phyloP scores from a whole-genome alignment of 2,113 vertebrate species.

The Gadus macrocephalus region DNA sequence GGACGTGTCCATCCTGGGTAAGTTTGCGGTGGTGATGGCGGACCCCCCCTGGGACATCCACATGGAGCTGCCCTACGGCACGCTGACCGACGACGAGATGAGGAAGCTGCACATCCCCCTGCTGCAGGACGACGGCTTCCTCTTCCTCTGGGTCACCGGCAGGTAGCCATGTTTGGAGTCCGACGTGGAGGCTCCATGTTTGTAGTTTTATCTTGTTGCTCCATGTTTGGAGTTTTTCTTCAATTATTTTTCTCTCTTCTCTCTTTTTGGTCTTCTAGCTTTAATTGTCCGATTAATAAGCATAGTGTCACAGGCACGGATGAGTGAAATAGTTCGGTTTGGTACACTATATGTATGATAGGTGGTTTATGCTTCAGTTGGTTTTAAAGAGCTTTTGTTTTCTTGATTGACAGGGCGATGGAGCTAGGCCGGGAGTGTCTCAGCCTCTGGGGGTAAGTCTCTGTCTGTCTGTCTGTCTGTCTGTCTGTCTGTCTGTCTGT shows the following conservation, averaged over 20 bases:
- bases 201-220: background rate
- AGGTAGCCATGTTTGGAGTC: conserved; percentile 64
- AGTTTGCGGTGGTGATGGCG: conserved; percentile 94
- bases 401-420: conserved; percentile 77
- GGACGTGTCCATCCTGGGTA: conserved; percentile 90
- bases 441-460: conserved; percentile 86
- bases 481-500: too few relatives aligned
- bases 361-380: too few relatives aligned
- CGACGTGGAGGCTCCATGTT: background rate
- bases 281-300: too few relatives aligned
- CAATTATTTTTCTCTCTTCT: too few relatives aligned
- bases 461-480: background rate
- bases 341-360: too few relatives aligned
- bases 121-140: conserved; percentile 90
- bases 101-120: conserved; percentile 90
- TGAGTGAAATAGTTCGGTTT: too few relatives aligned
- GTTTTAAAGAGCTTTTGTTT: background rate
- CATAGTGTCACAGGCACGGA: too few relatives aligned
- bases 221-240: too few relatives aligned
- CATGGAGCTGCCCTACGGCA: conserved; percentile 94
- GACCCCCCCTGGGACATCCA: conserved; percentile 96
- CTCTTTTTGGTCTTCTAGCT: too few relatives aligned
- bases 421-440: conserved; percentile 90
- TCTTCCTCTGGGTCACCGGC: conserved; percentile 95
- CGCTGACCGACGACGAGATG: conserved; percentile 92